Evolutionary conservation across 2,797 vertebrate genomes (phyloP), one percentile per base, ranked within the genome.

Genomic region (Pogonophryne albipinna): DNA sequence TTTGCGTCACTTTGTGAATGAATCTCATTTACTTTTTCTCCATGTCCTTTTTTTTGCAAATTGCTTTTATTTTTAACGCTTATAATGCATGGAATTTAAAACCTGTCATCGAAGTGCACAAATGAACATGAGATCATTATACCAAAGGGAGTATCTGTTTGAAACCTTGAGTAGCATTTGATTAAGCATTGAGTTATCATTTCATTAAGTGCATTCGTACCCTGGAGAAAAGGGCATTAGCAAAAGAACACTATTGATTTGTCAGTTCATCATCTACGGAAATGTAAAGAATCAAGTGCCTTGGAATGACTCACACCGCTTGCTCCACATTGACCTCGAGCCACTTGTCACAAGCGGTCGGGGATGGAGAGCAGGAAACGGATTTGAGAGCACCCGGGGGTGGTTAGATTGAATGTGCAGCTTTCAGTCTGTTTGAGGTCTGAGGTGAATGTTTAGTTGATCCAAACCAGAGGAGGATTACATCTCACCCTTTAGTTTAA

Each of bases 281-380:
- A 89, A 85, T 76, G 86, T 92, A 88, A 88, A 89, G 91, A 91
- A 92, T 91, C 87, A 93, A 92, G 94, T 95, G 94, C 94, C 94
- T 95, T 94, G 90, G 90, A 93, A 89, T 82, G 92, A 91, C 83
- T 89, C 79, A 63, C 58, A 56, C 78, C 59, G 58, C 75, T 88
- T 76, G 76, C 84, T 88, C 81, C 76, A 74, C 60, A 63, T 44
- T 76, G 82, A 88, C 85, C 87, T 76, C 34, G 34, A 83, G 62
- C 76, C 68, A 47, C 81, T 83, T 72, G 78, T 78, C 84, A 75
- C 59, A 76, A 85, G 84, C 10, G 41, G 66, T 59, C 50, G 15
- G 81, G 74, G 74, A 52, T 5, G 10, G 52, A 77, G 82, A 72
- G 79, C 71, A 23, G 71, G 82, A 75, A 82, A 74, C 71, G 68